Percentiles rank a stretch among this genome's conserved stretches.
Evolutionary conservation across 2,797 vertebrate species (phyloP).

Genomic region (Oceanodroma leucorhoa): DNA sequence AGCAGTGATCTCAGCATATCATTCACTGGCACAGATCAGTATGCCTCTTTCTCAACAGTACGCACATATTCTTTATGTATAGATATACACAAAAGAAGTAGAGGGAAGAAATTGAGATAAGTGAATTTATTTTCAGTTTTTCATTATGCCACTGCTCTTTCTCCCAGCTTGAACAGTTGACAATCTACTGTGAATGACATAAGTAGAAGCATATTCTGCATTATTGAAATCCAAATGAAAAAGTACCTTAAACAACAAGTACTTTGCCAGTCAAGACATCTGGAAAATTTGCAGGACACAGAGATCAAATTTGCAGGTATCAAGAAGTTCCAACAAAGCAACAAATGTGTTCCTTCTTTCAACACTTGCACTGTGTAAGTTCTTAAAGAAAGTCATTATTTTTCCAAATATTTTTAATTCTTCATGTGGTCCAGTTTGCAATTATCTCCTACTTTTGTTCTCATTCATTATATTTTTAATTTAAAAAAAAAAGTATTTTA

Average conservation of each 20-base stretch:
- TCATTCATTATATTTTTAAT: neutral
- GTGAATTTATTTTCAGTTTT: neutral
- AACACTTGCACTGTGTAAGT: neutral
- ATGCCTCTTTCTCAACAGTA: neutral
- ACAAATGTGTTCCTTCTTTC: neutral
- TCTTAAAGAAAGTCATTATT: neutral
- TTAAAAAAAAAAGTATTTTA: neutral
- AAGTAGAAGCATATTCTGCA: neutral
- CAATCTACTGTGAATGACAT: neutral
- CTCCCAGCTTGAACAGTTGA: neutral
- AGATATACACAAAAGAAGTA: neutral
- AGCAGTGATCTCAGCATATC: neutral
- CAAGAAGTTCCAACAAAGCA: neutral
- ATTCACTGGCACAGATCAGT: neutral
- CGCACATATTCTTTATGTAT: rapidly evolving
- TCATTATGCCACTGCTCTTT: neutral
- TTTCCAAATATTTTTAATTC: neutral
- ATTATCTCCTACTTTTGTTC: neutral
- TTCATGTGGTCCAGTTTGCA: neutral
- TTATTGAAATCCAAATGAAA: neutral
- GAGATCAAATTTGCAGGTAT: neutral
- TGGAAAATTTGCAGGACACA: neutral
- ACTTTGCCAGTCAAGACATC: neutral
- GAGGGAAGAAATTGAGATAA: neutral
- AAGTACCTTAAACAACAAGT: neutral